Base-by-base conservation (phyloP, 2,888 invertebrate species). In the Ichneumon xanthorius region DNA sequence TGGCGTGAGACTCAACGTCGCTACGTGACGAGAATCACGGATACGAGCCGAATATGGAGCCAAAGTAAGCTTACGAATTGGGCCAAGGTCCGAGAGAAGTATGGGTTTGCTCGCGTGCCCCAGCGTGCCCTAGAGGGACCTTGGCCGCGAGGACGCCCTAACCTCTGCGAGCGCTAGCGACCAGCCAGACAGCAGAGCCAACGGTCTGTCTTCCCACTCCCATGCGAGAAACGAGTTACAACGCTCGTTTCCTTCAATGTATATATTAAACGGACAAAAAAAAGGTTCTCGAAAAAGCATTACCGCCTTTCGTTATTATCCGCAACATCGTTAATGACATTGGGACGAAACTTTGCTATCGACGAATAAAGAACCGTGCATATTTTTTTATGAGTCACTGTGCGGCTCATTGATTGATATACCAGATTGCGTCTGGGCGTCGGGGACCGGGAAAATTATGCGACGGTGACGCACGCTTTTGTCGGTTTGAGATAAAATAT, bases 51-150 rank as follows among this genome's bases (percentile, higher is more conserved):
- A 82, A 87, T 82, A 70, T 83, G 73, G 72, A 72, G 50, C 58
- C 86, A 89, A 88, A 85, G 86, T 87, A 73, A 73, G 14, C 19
- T 45, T 5, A 65, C 30, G 70, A 88, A 86, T 83, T 83, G 77
- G 87, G 89, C 85, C 89, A 89, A 89, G 89, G 89, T 73, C 80
- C 33, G 53, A 67, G 78, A 22, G 76, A 63, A 73, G 78, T 82
- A 80, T 80, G 65, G 65, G 85, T 82, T 48, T 81, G 72, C 63
- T 80, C 70, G 71, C 7, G 55, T 50, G 85, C 75, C 85, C 81
- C 85, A 55, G 71, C 7, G 55, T 50, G 85, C 75, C 85, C 81
- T 86, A 55, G 26, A 48, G 68, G 72, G 81, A 80, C 85, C 77
- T 80, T 79, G 68, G 40, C 63, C n/a, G 48, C 78, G 63, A 68